phyloP scores from a whole-genome alignment of 2,113 vertebrate genomes.

The Phaetusa simplex region DNA sequence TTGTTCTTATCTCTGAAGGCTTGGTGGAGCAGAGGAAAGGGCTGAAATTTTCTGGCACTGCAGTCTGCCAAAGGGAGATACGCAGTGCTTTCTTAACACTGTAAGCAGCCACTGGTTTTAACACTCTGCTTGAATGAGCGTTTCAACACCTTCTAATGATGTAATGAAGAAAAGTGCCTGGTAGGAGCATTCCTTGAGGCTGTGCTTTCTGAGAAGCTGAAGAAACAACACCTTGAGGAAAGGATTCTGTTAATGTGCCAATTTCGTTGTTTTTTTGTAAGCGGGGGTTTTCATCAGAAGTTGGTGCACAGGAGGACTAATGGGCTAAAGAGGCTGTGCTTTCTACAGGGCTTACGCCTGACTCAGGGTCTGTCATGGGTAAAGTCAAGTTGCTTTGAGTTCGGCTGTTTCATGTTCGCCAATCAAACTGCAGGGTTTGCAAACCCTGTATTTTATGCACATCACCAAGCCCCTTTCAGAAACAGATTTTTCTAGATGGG shows the following conservation, averaged over 20 bases:
- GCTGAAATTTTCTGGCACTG: neutral
- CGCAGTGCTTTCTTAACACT: neutral
- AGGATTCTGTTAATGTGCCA: neutral
- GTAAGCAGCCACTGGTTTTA: neutral
- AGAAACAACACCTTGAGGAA: conserved; percentile 32
- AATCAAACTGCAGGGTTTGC: neutral
- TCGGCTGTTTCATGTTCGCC: neutral
- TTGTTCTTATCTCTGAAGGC: neutral
- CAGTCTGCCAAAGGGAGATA: neutral
- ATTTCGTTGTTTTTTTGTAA: neutral
- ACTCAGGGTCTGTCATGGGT: neutral
- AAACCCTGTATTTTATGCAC: neutral
- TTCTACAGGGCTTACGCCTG: neutral
- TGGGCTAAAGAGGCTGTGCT: neutral
- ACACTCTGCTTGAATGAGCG: neutral
- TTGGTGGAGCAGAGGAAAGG: neutral
- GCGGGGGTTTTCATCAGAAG: neutral
- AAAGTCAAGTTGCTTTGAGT: neutral
- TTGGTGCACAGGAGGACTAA: neutral
- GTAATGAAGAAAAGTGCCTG: neutral
- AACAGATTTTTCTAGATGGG: neutral
- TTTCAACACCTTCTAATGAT: conserved; percentile 33
- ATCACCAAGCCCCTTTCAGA: neutral
- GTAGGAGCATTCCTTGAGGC: neutral
- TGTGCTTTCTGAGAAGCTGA: conserved; percentile 17